phyloP scores from a whole-genome alignment of 1,140 invertebrate genomes.

The Cydia amplana region DNA sequence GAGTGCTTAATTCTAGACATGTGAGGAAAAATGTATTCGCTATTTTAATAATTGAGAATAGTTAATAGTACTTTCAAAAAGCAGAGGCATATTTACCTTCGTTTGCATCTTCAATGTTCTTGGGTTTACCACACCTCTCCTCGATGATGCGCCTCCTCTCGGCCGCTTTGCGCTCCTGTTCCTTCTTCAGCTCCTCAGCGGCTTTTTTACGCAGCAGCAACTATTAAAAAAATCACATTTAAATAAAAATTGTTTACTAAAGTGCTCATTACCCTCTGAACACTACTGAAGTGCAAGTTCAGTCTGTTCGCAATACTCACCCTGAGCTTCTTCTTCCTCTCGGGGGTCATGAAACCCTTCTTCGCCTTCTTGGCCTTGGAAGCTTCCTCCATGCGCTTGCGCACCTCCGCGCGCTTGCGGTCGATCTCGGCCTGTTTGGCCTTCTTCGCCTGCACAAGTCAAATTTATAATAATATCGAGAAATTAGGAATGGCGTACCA shows the following conservation, averaged over 20 bases:
- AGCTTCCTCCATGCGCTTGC: conserved; percentile 96
- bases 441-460: conserved; percentile 89
- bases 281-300: neutral
- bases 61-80: conserved; percentile 14
- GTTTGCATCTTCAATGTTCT: conserved; percentile 93
- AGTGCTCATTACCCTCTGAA: no score
- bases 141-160: conserved; percentile 98
- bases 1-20: conserved; percentile 18
- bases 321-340: conserved; percentile 99
- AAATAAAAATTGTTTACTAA: conserved; percentile 15
- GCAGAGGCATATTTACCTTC: conserved; percentile 85
- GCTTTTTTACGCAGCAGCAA: conserved; percentile 99
- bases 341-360: conserved; percentile 99
- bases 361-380: conserved; percentile 97
- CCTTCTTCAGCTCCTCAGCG: conserved; percentile 99
- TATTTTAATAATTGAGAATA: neutral
- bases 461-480: conserved; percentile 45
- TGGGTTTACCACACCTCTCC: conserved; percentile 94
- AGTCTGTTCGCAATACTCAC: conserved; percentile 82
- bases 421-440: conserved; percentile 96
- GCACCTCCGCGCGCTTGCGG: conserved; percentile 96
- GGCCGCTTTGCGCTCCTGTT: conserved; percentile 98
- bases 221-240: conserved; percentile 70
- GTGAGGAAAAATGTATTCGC: neutral
- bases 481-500: neutral